Evolutionary conservation across 2,797 vertebrate species (phyloP).

Genomic region (Hoplostethus atlanticus): DNA sequence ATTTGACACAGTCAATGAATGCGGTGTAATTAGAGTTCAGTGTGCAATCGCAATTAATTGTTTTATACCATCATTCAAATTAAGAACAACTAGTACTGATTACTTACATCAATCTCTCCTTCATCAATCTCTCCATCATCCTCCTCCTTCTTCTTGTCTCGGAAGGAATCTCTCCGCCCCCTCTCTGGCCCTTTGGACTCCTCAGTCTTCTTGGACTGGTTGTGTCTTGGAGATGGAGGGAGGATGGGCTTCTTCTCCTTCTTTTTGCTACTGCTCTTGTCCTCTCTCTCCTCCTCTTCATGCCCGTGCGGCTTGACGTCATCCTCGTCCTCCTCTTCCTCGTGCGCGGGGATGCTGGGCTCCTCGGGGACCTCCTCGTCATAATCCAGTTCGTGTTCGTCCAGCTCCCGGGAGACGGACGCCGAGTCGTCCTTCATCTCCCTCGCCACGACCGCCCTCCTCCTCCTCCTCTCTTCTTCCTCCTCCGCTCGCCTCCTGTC

Average conservation of each 20-base stretch:
- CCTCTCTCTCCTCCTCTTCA: conserved; percentile 74
- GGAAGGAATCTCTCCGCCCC: conserved; percentile 85
- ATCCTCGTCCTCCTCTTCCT: conserved; percentile 89
- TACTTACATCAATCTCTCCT: conserved; percentile 98
- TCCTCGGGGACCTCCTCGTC: conserved; percentile 98
- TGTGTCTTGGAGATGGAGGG: conserved; percentile 76
- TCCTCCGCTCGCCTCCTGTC: conserved; percentile 67
- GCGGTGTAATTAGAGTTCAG: too few relatives aligned
- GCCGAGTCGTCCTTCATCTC: conserved; percentile 92
- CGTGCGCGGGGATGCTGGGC: conserved; percentile 76
- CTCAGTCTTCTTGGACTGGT: conserved; percentile 69
- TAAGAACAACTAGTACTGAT: background rate
- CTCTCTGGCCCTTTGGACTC: conserved; percentile 78
- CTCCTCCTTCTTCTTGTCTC: conserved; percentile 95
- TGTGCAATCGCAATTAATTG: too few relatives aligned
- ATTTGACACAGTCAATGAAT: too few relatives aligned
- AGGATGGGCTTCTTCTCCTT: conserved; percentile 81
- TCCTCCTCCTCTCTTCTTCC: conserved; percentile 69
- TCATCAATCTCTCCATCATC: conserved; percentile 98
- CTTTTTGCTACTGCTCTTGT: conserved; percentile 67
- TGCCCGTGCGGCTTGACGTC: conserved; percentile 84
- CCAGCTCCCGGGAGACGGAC: conserved; percentile 94
- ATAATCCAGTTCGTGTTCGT: conserved; percentile 97
- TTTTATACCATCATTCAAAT: background rate
- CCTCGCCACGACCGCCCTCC: conserved; percentile 79